Evolutionary conservation across 2,797 vertebrate species (phyloP).

Genomic region (Tragopan temminckii): DNA sequence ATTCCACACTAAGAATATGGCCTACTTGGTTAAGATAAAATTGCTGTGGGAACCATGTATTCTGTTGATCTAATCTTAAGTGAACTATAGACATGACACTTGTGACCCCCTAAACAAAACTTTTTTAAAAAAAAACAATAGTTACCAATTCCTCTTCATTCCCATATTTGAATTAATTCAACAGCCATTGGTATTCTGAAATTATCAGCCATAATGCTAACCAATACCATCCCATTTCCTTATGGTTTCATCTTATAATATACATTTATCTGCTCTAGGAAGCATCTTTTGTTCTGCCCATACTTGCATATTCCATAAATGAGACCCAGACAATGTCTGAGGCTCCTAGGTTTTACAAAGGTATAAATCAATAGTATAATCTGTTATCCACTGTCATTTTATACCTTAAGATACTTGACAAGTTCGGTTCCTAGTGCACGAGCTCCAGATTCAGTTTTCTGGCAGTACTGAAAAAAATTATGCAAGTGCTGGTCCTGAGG

Average conservation of each 20-base stretch:
- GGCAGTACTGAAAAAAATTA: constrained; percentile 98
- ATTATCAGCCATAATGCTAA: background rate
- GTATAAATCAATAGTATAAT: background rate
- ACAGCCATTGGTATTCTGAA: background rate
- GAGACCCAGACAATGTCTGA: background rate
- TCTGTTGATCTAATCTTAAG: background rate
- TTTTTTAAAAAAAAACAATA: background rate
- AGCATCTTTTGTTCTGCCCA: background rate
- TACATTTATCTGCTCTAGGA: background rate
- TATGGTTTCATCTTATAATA: background rate
- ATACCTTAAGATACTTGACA: constrained; percentile 98
- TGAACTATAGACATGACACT: background rate
- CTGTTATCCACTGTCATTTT: background rate
- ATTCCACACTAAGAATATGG: background rate
- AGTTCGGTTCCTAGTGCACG: constrained; percentile 90
- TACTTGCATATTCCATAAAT: background rate
- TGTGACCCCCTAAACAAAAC: background rate
- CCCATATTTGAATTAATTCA: background rate
- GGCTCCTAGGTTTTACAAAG: background rate
- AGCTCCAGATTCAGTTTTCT: constrained; percentile 89
- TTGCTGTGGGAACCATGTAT: background rate
- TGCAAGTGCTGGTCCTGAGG: constrained; percentile 95
- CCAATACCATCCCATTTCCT: background rate
- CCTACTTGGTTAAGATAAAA: background rate
- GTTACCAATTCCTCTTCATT: background rate